Evolutionary conservation across 2,888 invertebrate species (phyloP).

Genomic region (Caenorhabditis angaria): DNA sequence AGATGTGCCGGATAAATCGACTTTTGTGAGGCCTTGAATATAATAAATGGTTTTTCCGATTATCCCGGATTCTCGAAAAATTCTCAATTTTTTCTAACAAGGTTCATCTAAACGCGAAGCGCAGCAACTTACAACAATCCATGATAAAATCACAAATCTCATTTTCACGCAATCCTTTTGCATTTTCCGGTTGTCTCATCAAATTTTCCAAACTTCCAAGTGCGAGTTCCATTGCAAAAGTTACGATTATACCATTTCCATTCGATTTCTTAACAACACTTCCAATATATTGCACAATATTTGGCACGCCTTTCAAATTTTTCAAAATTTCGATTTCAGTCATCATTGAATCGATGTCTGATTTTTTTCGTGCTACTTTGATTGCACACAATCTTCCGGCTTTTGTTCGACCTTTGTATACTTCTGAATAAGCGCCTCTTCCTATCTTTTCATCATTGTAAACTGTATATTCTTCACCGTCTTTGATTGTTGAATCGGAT

Average conservation of each 20-base stretch:
- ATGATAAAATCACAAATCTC: conserved; percentile 37
- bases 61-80: neutral
- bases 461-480: conserved; percentile 24
- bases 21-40: no score
- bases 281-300: conserved; percentile 44
- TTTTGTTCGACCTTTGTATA: conserved; percentile 31
- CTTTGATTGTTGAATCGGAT: neutral
- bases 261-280: conserved; percentile 6
- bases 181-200: conserved; percentile 34
- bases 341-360: conserved; percentile 23
- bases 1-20: no score
- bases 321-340: conserved; percentile 33
- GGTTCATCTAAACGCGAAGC: neutral
- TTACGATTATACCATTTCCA: conserved; percentile 8
- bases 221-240: conserved; percentile 48
- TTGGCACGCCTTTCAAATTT: conserved; percentile 16
- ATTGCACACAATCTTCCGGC: conserved; percentile 33
- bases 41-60: no score
- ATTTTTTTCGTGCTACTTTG: conserved; percentile 20
- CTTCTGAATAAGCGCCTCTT: conserved; percentile 31
- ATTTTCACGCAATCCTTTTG: conserved; percentile 27
- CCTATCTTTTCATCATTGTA: conserved; percentile 20
- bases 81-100: neutral
- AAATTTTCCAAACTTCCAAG: conserved; percentile 31
- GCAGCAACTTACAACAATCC: conserved; percentile 48